Percentiles rank a stretch among this genome's conserved stretches.
Evolutionary conservation across 2,113 vertebrate genomes (phyloP).

Genomic region (Cebus imitator): DNA sequence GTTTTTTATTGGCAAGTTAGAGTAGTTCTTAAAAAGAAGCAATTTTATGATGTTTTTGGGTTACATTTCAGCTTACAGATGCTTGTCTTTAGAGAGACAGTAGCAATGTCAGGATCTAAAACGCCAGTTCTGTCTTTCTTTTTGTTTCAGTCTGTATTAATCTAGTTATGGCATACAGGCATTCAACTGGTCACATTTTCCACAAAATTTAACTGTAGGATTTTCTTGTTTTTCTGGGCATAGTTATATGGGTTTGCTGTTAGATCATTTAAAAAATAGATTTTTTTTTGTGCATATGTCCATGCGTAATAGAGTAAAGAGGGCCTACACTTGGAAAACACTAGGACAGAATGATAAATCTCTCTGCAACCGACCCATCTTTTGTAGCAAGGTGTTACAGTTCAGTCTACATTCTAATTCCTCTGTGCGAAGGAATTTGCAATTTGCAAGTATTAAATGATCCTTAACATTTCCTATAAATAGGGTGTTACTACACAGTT

Average conservation of each 20-base stretch:
- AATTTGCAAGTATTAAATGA: conserved; percentile 69
- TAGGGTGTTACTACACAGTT: conserved; percentile 25
- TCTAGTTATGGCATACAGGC: neutral
- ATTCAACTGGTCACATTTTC: neutral
- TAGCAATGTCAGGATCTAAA: neutral
- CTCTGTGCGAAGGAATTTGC: neutral
- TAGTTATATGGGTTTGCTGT: neutral
- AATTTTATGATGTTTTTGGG: neutral
- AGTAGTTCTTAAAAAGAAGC: neutral
- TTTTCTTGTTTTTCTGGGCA: conserved; percentile 30
- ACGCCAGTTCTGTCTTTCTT: neutral
- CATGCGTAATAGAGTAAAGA: conserved; percentile 44
- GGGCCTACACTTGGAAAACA: neutral
- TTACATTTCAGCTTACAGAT: conserved; percentile 14
- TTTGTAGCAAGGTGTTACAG: conserved; percentile 21
- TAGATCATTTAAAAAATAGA: neutral
- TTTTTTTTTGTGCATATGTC: conserved; percentile 5
- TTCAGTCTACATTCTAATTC: conserved; percentile 36
- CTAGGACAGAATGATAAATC: conserved; percentile 54
- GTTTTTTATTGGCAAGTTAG: neutral
- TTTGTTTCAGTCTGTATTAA: neutral
- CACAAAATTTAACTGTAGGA: neutral
- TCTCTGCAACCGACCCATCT: neutral
- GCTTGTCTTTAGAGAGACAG: neutral
- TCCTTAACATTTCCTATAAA: conserved; percentile 65